Percentiles rank a stretch among this genome's conserved stretches.
Conservation (phyloP, 2,888 invertebrate genomes). For the Norana najaformis region DNA sequence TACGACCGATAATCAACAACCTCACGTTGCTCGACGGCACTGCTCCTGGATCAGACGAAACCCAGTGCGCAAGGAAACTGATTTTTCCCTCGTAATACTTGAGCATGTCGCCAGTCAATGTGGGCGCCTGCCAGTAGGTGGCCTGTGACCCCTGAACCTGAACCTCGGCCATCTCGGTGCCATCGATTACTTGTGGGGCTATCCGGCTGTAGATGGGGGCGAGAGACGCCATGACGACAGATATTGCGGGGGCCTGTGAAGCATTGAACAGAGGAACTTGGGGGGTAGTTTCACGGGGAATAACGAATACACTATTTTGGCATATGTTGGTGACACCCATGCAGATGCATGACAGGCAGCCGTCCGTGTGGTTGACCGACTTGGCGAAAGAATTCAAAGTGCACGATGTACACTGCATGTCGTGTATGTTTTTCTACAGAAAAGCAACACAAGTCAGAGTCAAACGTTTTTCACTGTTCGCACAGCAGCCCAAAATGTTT, state of each 20-base stretch:
- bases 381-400: slow-evolving; percentile 41
- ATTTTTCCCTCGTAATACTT: slow-evolving; percentile 42
- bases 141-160: slow-evolving; percentile 27
- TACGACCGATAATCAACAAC: slow-evolving; percentile 34
- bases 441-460: not conserved
- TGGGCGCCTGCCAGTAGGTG: slow-evolving; percentile 36
- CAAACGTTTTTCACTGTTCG: too few species aligned
- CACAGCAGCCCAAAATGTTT: too few species aligned
- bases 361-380: slow-evolving; percentile 36
- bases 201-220: not conserved
- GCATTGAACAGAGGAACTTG: slow-evolving; percentile 9
- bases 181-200: slow-evolving; percentile 19
- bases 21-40: slow-evolving; percentile 26
- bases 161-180: slow-evolving; percentile 31
- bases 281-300: slow-evolving; percentile 3
- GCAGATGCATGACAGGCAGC: slow-evolving; percentile 47
- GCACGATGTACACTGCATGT: slow-evolving; percentile 44
- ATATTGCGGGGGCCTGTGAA: not conserved
- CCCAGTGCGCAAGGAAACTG: slow-evolving; percentile 33
- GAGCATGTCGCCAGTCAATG: slow-evolving; percentile 42
- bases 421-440: slow-evolving; percentile 42
- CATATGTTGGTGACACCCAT: slow-evolving; percentile 47
- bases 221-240: not conserved
- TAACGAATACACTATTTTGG: slow-evolving; percentile 32
- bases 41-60: slow-evolving; percentile 24